Evolutionary conservation across 2,113 vertebrate species (phyloP).

Genomic region (Neofelis nebulosa): DNA sequence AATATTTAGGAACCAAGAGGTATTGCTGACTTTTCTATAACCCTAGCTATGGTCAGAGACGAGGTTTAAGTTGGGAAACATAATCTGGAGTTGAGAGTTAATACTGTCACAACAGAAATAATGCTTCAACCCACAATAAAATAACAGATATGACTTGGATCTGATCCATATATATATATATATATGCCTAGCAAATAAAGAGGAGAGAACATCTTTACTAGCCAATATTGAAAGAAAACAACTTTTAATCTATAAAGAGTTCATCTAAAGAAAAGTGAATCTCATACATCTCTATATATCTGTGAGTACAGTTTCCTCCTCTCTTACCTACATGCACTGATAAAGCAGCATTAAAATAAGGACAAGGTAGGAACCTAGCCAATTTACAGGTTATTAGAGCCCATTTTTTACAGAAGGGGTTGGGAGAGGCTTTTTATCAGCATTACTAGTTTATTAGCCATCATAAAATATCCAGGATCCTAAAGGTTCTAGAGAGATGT

Average conservation of each 20-base stretch:
- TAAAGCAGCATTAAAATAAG: neutral
- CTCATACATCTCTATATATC: no score
- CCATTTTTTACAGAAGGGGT: neutral
- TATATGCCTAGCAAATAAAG: neutral
- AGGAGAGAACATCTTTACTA: neutral
- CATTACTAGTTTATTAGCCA: neutral
- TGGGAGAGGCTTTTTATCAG: neutral
- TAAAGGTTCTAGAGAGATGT: neutral
- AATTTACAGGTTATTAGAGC: neutral
- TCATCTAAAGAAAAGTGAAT: neutral
- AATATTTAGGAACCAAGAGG: constrained; percentile 58
- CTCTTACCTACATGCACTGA: neutral
- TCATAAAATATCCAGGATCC: neutral
- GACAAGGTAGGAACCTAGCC: neutral
- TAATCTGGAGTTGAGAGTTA: neutral
- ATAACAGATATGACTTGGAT: neutral
- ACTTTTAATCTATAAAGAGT: neutral
- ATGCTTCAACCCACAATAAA: neutral
- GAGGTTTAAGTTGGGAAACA: neutral
- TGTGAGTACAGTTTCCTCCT: neutral
- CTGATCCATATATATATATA: neutral
- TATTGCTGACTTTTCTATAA: neutral
- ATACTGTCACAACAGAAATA: neutral
- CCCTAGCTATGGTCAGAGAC: neutral
- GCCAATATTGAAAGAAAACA: neutral